These are phyloP conservation scores for Limnephilus marmoratus DNA, from an alignment of 2,888 invertebrate species.

Conservation along the genomic window DNA sequence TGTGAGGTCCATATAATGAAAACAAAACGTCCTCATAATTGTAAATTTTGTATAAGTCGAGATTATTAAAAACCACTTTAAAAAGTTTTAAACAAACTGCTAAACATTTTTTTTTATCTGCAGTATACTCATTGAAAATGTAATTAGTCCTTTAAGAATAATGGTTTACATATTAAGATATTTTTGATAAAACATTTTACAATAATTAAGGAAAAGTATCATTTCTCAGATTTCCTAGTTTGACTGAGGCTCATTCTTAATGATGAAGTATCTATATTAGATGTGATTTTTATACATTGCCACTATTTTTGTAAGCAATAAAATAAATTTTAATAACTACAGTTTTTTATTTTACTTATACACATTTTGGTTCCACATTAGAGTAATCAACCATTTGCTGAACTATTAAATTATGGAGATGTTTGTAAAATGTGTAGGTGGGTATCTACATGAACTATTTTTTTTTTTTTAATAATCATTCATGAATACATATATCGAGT, in stretches of 20 bases:
- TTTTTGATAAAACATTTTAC: slow-evolving; percentile 33
- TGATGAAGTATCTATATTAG: not conserved
- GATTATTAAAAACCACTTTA: not conserved
- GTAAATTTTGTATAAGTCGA: not conserved
- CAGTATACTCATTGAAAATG: slow-evolving; percentile 6
- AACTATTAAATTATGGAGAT: no score
- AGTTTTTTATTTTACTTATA: not conserved
- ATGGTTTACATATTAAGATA: not conserved
- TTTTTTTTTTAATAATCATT: no score
- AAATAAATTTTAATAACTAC: slow-evolving; percentile 29
- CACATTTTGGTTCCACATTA: no score
- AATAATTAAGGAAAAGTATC: not conserved
- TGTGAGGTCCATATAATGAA: no score
- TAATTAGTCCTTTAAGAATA: not conserved
- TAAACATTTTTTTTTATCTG: not conserved
- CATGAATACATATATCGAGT: not conserved
- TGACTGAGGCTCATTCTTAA: not conserved
- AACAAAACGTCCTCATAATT: not conserved
- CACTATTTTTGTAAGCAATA: slow-evolving; percentile 37
- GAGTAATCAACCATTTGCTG: no score
- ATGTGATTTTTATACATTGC: slow-evolving; percentile 39
- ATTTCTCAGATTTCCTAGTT: not conserved
- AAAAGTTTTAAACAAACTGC: not conserved
- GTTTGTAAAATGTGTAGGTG: not conserved
- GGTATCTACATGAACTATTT: not conserved